phyloP scores from a whole-genome alignment of 2,888 invertebrate genomes.

The Hoplodrina blanda region DNA sequence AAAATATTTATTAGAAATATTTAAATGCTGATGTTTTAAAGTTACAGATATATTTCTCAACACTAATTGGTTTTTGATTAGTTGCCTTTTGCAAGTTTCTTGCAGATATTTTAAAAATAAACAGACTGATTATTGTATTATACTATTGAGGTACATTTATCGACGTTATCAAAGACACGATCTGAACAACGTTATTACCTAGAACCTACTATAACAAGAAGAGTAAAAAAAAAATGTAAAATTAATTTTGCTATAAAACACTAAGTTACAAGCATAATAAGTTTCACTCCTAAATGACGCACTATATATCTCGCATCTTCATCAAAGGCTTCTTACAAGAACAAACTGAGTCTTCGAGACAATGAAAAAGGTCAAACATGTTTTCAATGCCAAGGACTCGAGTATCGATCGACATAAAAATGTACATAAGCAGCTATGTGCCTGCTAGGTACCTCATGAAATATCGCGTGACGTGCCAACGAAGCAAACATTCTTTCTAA shows the following conservation, averaged over 20 bases:
- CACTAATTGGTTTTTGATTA: not conserved
- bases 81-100: not conserved
- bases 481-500: slow-evolving; percentile 31
- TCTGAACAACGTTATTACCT: no score
- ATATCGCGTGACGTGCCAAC: slow-evolving; percentile 50
- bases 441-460: slow-evolving; percentile 14
- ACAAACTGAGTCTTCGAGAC: slow-evolving; percentile 33
- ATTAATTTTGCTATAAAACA: not conserved
- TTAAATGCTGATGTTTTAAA: not conserved
- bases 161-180: no score
- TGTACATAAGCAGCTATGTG: slow-evolving; percentile 34
- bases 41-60: not conserved
- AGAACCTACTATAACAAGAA: no score
- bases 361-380: slow-evolving; percentile 53
- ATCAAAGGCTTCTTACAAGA: slow-evolving; percentile 16
- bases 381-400: slow-evolving; percentile 58
- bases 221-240: not conserved
- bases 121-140: no score
- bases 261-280: not conserved
- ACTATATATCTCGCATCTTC: slow-evolving; percentile 13
- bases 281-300: not conserved
- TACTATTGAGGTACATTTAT: no score
- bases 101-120: not conserved
- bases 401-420: slow-evolving; percentile 52
- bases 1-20: slow-evolving; percentile 28